Conservation (phyloP, 2,888 invertebrate species). For the Steinernema scapterisci region DNA sequence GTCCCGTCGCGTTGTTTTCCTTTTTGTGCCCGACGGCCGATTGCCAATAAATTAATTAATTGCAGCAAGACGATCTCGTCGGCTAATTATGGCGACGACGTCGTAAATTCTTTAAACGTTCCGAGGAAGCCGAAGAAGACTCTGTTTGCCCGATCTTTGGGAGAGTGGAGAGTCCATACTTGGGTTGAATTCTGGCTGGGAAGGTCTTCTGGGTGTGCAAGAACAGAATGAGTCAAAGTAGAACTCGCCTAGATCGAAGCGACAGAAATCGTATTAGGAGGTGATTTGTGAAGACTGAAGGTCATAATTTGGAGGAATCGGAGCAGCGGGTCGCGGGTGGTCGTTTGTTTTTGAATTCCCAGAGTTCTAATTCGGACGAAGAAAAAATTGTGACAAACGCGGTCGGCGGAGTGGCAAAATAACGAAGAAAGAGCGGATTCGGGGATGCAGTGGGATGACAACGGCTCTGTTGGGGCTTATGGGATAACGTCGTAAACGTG, state of each 20-base stretch:
- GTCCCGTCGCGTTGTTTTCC: constrained; percentile 10
- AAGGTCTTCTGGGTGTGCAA: no score
- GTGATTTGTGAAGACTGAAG: no score
- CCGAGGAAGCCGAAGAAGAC: no score
- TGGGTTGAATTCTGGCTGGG: not conserved
- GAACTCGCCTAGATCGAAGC: no score
- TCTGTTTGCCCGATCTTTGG: not conserved
- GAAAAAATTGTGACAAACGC: not conserved
- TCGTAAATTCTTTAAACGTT: constrained; percentile 17
- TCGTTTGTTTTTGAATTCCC: no score
- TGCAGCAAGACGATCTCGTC: not conserved
- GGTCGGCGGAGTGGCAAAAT: constrained; percentile 15
- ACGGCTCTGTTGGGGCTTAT: no score
- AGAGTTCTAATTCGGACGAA: not conserved
- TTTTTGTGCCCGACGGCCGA: not conserved
- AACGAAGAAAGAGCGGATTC: not conserved
- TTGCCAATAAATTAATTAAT: constrained; percentile 25
- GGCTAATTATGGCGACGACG: not conserved
- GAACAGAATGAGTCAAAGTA: no score
- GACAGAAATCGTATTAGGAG: no score
- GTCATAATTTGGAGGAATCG: no score
- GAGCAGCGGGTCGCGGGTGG: no score
- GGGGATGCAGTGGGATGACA: not conserved
- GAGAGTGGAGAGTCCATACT: not conserved
- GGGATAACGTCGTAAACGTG: no score